These are phyloP conservation scores for Carollia perspicillata DNA, from an alignment of 2,113 vertebrate genomes.

Conservation along the genomic window DNA sequence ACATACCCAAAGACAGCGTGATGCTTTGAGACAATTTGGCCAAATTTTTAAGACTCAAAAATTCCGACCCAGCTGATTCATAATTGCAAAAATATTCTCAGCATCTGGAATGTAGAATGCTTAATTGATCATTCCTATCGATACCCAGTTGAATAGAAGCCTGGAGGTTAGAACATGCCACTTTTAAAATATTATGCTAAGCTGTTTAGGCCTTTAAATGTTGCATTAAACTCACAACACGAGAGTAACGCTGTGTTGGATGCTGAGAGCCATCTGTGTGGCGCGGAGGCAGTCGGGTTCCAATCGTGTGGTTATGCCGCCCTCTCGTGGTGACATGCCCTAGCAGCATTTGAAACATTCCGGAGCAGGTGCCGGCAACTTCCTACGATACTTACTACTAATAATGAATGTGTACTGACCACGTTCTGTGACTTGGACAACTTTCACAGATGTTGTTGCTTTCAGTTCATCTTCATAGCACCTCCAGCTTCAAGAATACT, in stretches of 20 bases:
- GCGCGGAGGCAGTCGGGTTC: neutral
- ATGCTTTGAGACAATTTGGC: slow-evolving; percentile 16
- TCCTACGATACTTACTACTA: no score
- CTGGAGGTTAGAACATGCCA: slow-evolving; percentile 62
- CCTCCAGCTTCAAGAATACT: neutral
- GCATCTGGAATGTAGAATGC: slow-evolving; percentile 56
- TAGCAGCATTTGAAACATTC: neutral
- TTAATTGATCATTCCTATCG: slow-evolving; percentile 51
- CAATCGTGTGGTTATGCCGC: slow-evolving; percentile 13
- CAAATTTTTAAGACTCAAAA: slow-evolving; percentile 53
- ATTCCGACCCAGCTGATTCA: slow-evolving; percentile 47
- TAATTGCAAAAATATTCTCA: slow-evolving; percentile 60
- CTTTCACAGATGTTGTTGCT: neutral
- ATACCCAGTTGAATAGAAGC: slow-evolving; percentile 50
- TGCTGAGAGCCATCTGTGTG: slow-evolving; percentile 43
- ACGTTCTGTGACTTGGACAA: neutral
- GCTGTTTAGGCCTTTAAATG: slow-evolving; percentile 44
- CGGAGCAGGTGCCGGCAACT: neutral
- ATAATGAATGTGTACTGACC: neutral
- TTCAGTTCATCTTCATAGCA: neutral
- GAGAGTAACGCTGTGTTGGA: neutral
- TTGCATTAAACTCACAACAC: neutral
- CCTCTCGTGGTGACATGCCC: slow-evolving; percentile 41
- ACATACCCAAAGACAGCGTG: slow-evolving; percentile 15
- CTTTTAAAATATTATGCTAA: slow-evolving; percentile 58